phyloP scores from a whole-genome alignment of 2,888 invertebrate genomes.

The Serripes groenlandicus region DNA sequence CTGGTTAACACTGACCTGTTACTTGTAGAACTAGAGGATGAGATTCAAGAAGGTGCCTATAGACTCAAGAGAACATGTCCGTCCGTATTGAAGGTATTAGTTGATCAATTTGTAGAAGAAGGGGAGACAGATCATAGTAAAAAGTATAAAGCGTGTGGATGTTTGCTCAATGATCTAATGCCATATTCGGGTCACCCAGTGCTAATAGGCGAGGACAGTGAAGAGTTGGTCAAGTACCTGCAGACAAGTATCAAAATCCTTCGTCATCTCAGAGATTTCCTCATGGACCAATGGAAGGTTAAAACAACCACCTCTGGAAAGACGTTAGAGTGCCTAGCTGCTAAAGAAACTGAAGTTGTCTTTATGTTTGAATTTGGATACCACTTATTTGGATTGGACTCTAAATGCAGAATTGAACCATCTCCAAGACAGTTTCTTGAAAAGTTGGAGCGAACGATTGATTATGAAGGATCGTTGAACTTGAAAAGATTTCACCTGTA shows the following conservation, averaged over 20 bases:
- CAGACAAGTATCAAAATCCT: conserved; percentile 11
- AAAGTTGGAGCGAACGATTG: conserved; percentile 38
- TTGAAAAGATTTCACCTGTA: background rate
- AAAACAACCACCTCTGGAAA: background rate
- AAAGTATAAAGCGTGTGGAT: conserved; percentile 45
- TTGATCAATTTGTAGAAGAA: conserved; percentile 8
- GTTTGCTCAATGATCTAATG: conserved; percentile 57
- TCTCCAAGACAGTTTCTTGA: conserved; percentile 30
- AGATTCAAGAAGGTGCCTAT: conserved; percentile 47
- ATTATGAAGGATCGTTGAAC: conserved; percentile 18
- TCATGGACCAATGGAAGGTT: conserved; percentile 33
- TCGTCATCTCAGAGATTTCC: conserved; percentile 24
- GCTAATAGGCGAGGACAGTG: conserved; percentile 34
- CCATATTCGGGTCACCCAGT: conserved; percentile 48
- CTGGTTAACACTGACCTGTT: conserved; percentile 54
- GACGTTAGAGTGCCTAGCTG: conserved; percentile 31
- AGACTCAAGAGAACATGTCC: conserved; percentile 21
- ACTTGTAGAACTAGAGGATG: conserved; percentile 52
- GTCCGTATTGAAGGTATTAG: background rate
- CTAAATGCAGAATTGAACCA: conserved; percentile 7
- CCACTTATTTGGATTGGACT: conserved; percentile 47
- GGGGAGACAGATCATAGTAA: background rate
- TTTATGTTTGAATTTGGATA: conserved; percentile 48
- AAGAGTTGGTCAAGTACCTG: conserved; percentile 18
- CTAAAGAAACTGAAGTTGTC: conserved; percentile 38